A percentile compares a stretch with the other conserved stretches of the same genome.
Conservation (phyloP, 1,140 invertebrate species). For the Trissolcus basalis region DNA sequence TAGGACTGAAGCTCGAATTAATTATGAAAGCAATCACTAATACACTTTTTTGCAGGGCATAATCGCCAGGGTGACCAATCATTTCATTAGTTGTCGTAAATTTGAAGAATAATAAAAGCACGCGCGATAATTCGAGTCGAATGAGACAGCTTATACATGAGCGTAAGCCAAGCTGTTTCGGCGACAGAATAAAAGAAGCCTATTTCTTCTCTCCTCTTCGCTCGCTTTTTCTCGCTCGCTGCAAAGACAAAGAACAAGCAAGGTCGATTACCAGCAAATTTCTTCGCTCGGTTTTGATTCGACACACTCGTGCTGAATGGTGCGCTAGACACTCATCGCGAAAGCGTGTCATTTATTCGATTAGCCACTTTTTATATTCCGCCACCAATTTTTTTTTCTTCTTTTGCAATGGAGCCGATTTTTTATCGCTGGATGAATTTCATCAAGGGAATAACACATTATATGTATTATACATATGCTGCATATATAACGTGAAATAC, state of each 20-base stretch:
- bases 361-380: slow-evolving; percentile 57
- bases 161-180: slow-evolving; percentile 28
- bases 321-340: slow-evolving; percentile 54
- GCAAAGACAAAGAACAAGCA: slow-evolving; percentile 54
- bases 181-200: slow-evolving; percentile 43
- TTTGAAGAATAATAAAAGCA: slow-evolving; percentile 50
- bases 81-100: slow-evolving; percentile 50
- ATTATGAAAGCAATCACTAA: slow-evolving; percentile 53
- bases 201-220: slow-evolving; percentile 31
- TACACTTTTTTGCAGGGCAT: slow-evolving; percentile 34
- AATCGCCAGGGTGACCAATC: slow-evolving; percentile 36
- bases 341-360: slow-evolving; percentile 62
- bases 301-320: slow-evolving; percentile 54
- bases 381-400: slow-evolving; percentile 24
- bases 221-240: slow-evolving; percentile 22
- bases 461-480: too few species aligned
- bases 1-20: slow-evolving; percentile 30
- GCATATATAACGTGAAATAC: too few species aligned
- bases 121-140: slow-evolving; percentile 48
- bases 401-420: slow-evolving; percentile 27
- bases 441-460: too few species aligned
- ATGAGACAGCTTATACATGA: slow-evolving; percentile 51
- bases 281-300: slow-evolving; percentile 47
- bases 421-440: slow-evolving; percentile 33
- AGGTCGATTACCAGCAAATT: slow-evolving; percentile 51